Evolutionary conservation across 2,888 invertebrate genomes (phyloP).

Genomic region (Stegophylla sp.): DNA sequence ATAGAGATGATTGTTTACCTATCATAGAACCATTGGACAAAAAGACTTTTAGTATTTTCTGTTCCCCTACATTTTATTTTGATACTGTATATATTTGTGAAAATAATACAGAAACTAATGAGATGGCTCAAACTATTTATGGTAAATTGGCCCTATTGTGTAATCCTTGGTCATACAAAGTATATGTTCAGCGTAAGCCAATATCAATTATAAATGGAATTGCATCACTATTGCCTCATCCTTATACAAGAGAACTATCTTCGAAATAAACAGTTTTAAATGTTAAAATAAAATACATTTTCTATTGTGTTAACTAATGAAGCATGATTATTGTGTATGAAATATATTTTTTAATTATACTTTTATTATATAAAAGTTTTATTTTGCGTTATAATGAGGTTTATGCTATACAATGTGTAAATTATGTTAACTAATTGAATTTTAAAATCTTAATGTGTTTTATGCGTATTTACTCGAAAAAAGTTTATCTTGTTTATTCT

Average conservation of each 20-base stretch:
- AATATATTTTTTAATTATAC: slow-evolving; percentile 2
- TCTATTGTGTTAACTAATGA: background rate
- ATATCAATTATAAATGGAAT: slow-evolving; percentile 47
- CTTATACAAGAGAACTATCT: background rate
- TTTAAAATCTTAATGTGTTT: too few relatives aligned
- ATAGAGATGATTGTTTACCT: slow-evolving; percentile 52
- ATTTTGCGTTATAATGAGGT: too few relatives aligned
- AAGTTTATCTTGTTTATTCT: too few relatives aligned
- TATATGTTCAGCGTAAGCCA: slow-evolving; percentile 48
- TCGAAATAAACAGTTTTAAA: slow-evolving; percentile 1
- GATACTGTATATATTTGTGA: slow-evolving; percentile 37
- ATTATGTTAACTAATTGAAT: too few relatives aligned
- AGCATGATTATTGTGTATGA: slow-evolving; percentile 6
- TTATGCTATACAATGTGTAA: too few relatives aligned
- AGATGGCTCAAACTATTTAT: slow-evolving; percentile 49
- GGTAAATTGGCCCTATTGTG: slow-evolving; percentile 39
- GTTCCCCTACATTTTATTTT: slow-evolving; percentile 43
- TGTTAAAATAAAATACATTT: background rate
- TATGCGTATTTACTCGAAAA: too few relatives aligned
- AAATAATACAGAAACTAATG: slow-evolving; percentile 28
- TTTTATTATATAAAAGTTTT: background rate
- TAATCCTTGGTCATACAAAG: slow-evolving; percentile 32
- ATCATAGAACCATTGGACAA: slow-evolving; percentile 35
- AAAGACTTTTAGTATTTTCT: slow-evolving; percentile 31
- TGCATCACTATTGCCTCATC: slow-evolving; percentile 25